A percentile compares a stretch with the other conserved stretches of the same genome.
Evolutionary conservation across 2,113 vertebrate species (phyloP).

Genomic region (Glaucomys volans): DNA sequence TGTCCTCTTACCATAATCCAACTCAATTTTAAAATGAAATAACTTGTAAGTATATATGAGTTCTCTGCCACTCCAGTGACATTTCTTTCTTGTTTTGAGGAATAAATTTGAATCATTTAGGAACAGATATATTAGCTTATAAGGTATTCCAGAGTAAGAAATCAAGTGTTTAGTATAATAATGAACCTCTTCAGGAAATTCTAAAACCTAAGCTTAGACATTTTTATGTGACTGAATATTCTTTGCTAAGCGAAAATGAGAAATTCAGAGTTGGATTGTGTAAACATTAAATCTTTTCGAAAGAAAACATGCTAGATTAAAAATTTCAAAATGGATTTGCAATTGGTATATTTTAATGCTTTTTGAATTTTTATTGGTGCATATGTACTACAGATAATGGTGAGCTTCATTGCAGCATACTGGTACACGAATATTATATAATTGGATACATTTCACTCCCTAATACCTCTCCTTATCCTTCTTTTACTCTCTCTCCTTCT

Average conservation of each 20-base stretch:
- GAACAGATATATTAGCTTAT: neutral
- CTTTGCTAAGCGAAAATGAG: constrained; percentile 4
- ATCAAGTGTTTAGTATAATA: constrained; percentile 50
- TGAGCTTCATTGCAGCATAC: neutral
- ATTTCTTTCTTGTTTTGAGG: neutral
- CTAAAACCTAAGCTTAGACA: neutral
- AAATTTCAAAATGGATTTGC: constrained; percentile 24
- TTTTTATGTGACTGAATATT: neutral
- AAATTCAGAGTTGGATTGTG: neutral
- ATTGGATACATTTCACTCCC: neutral
- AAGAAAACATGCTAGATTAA: neutral
- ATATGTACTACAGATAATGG: neutral
- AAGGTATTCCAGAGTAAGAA: neutral
- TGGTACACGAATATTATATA: neutral
- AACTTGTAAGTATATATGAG: neutral
- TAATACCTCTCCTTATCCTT: neutral
- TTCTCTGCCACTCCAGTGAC: neutral
- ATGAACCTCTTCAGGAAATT: neutral
- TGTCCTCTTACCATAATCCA: neutral
- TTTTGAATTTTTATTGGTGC: neutral
- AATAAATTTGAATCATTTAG: neutral
- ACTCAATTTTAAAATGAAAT: neutral
- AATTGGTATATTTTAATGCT: neutral
- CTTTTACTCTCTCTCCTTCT: too few relatives aligned
- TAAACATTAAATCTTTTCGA: constrained; percentile 40